These are phyloP conservation scores for Trichogramma dendrolimi DNA, from an alignment of 2,888 invertebrate species.

Conservation along the genomic window DNA sequence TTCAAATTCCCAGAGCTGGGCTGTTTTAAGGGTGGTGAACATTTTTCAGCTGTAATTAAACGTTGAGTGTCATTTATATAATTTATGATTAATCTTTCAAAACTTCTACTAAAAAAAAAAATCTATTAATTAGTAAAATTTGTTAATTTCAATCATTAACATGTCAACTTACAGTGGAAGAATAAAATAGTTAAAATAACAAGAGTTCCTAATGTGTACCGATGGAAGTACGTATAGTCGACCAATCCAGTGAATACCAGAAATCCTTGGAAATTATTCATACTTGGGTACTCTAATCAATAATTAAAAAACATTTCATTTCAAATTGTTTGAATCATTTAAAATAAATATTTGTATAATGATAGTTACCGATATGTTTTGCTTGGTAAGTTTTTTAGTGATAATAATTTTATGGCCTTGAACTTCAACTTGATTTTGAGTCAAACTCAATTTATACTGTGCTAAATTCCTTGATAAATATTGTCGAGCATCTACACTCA, in stretches of 20 bases:
- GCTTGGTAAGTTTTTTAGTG: constrained; percentile 46
- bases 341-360: constrained; percentile 1
- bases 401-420: constrained; percentile 46
- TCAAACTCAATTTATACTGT: constrained; percentile 44
- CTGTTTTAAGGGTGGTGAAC: too few species aligned
- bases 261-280: constrained; percentile 41
- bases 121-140: constrained; percentile 7
- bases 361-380: constrained; percentile 46
- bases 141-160: constrained; percentile 6
- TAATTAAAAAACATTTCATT: constrained; percentile 36
- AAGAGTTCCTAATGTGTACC: constrained; percentile 45
- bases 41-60: constrained; percentile 38
- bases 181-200: constrained; percentile 41
- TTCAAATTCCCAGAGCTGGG: too few species aligned
- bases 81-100: too few species aligned
- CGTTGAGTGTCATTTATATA: too few species aligned
- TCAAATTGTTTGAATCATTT: background rate
- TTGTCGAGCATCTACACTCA: constrained; percentile 40
- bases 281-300: constrained; percentile 44
- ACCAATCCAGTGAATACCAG: constrained; percentile 46
- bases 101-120: constrained; percentile 5
- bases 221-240: constrained; percentile 45
- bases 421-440: constrained; percentile 44
- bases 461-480: constrained; percentile 36
- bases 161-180: constrained; percentile 42